Base-by-base conservation (phyloP, 1,140 invertebrate genomes). In the Galleria mellonella region DNA sequence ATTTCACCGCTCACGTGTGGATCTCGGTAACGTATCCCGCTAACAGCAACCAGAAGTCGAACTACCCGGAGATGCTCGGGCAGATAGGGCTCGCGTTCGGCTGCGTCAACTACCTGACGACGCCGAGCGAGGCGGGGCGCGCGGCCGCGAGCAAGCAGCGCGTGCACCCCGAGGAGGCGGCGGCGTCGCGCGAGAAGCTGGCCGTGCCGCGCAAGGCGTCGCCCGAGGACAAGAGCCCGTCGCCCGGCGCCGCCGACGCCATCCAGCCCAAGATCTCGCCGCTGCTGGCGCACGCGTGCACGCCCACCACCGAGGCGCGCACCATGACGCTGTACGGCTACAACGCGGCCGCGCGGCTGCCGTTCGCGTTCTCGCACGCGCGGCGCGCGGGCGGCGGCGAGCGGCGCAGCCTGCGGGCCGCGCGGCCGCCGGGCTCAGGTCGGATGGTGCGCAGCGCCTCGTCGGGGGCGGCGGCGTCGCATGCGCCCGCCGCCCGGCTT, bases 1-100 rank as follows among this genome's bases (percentile, higher is more conserved):
- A 37, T 63, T 69, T 63, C 70, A 66, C 62, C 37, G 70, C 75
- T 52, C 58, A 54, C 55, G 55, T 51, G 47, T 55, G 68, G 74
- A 70, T 56, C 51, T 59, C 37, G 55, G 62, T 65, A 70, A 55
- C 30, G 36, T 47, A 56, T 51, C 29, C 14, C 51, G 63, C 58
- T 53, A 56, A 63, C 52, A 87, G 85, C 66, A 86, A 79, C 48
- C 83, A 85, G 62, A 85, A 83, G 53, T 83, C 83, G 1, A 87
- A 86, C 64, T 87, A 87, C 47, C 86, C 86, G 3, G 86, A 87
- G 50, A 87, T 87, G 86, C 69, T 87, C 37, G 86, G 86, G 1
- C 86, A 87, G 47, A 87, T 87, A 54, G 83, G 86, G 9, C 55
- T 87, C 6, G 83, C 86, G 1, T 86, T 87, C 65, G 86, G 86